Evolutionary conservation across 2,888 invertebrate species (phyloP).

Genomic region (Anarsia innoxiella): DNA sequence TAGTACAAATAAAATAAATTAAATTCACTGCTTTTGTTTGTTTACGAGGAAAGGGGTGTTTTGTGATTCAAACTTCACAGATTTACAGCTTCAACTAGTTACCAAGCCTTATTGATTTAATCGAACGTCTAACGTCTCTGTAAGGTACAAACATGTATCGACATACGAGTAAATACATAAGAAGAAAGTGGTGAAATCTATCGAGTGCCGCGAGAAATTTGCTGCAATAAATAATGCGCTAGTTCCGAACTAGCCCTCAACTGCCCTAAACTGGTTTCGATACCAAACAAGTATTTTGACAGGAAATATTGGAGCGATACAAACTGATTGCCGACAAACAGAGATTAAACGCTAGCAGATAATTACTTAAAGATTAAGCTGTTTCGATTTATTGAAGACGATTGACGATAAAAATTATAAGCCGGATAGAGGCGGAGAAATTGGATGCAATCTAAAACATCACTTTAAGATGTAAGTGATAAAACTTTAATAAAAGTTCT

Average conservation of each 20-base stretch:
- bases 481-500: not conserved
- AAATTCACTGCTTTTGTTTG: no score
- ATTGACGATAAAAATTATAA: not conserved
- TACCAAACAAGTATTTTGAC: slow-evolving; percentile 31
- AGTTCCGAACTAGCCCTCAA: slow-evolving; percentile 59
- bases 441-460: not conserved
- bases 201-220: slow-evolving; percentile 60
- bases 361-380: slow-evolving; percentile 12
- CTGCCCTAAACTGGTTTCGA: slow-evolving; percentile 45
- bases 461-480: not conserved
- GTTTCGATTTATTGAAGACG: slow-evolving; percentile 6
- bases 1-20: no score
- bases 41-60: no score
- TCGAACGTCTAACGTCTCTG: no score
- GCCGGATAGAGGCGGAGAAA: not conserved
- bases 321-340: slow-evolving; percentile 3
- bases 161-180: slow-evolving; percentile 20
- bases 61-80: no score
- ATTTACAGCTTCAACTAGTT: no score
- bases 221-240: slow-evolving; percentile 70
- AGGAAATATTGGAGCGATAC: slow-evolving; percentile 27
- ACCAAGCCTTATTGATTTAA: no score
- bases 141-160: not conserved
- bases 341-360: slow-evolving; percentile 1
- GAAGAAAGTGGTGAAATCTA: slow-evolving; percentile 73